These are phyloP conservation scores for Vespertilio murinus DNA, from an alignment of 2,797 vertebrate species.

Conservation along the genomic window DNA sequence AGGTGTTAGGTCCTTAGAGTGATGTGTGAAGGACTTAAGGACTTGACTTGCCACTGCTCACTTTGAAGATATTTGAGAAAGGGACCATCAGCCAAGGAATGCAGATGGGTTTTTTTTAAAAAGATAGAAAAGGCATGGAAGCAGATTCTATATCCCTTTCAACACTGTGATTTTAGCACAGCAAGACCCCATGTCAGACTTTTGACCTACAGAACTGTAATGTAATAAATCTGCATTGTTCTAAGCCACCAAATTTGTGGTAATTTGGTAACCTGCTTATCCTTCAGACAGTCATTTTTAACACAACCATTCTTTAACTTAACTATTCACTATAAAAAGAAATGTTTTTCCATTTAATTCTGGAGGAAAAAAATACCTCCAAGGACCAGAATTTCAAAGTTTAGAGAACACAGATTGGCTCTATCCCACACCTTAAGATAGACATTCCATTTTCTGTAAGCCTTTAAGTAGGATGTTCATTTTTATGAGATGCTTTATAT, in stretches of 20 bases:
- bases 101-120: not conserved
- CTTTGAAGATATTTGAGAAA: not conserved
- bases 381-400: not conserved
- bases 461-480: not conserved
- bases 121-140: not conserved
- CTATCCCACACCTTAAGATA: not conserved
- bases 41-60: not conserved
- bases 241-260: not conserved
- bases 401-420: not conserved
- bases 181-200: not conserved
- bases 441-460: not conserved
- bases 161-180: not conserved
- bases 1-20: not conserved
- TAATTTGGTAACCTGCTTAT: not conserved
- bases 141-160: not conserved
- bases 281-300: not conserved
- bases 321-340: slow-evolving; percentile 5
- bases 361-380: not conserved
- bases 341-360: not conserved
- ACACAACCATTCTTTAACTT: slow-evolving; percentile 6
- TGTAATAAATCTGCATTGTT: not conserved
- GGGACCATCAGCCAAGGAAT: not conserved
- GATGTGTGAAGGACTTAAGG: not conserved
- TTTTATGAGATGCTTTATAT: not conserved
- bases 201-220: not conserved